Evolutionary conservation across 2,888 invertebrate species (phyloP), one percentile per base, ranked within the genome.

Genomic region (Nemoura dubitans): DNA sequence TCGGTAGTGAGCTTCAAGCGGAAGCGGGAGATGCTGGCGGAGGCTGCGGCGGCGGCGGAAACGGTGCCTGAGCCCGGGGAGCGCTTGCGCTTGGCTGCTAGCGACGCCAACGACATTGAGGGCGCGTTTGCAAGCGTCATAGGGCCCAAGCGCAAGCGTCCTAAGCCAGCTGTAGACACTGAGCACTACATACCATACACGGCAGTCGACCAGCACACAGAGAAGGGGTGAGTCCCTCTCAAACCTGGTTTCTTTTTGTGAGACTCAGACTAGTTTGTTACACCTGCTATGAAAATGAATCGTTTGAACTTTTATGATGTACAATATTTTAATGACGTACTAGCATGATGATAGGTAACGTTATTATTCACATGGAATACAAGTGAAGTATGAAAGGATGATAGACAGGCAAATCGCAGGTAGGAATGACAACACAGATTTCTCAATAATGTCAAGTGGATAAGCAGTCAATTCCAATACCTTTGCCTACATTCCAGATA

Each of bases 121-220:
- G 91, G 92, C 26, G 91, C 94, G 0, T 95, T 95, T 89, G 92
- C 91, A 76, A 92, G 93, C 89, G 93, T 95, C 2, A 91, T 94
- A 43, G 91, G 92, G 0, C 94, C 93, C 0, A 94, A 94, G 89
- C 93, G 92, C 89, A 94, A 93, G 89, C 94, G 92, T 89, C 91
- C 90, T 85, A 92, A 92, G 88, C 91, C 92, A 78, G 92, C 91
- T 78, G 92, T 92, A 0, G 96, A 97, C 87, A 95, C 95, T 88
- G 97, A 98, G 89, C 95, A 97, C 92, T 99, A 96, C 91, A 95
- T 99, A 89, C 96, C 97, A 0, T 98, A 98, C 91, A 93, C 94
- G 87, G 96, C 98, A 0, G 93, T 94, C 76, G 98, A 98, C 91
- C 95, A 95, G 90, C 96, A 97, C 89, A 96, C 97, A 0, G 98